phyloP scores from a whole-genome alignment of 2,113 vertebrate species.

The Colossoma macropomum region DNA sequence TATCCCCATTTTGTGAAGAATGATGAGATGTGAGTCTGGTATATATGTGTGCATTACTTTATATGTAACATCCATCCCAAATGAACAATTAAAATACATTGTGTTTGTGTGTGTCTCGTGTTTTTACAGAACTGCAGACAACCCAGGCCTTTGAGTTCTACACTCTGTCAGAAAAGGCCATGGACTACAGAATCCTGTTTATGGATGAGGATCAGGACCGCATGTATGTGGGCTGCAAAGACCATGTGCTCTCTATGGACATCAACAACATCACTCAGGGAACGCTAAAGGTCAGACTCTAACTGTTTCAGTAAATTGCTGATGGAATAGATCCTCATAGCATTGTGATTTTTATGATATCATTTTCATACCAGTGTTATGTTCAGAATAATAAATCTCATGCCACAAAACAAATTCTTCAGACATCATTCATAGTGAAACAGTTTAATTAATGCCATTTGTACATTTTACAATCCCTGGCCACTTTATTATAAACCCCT shows the following conservation, averaged over 20 bases:
- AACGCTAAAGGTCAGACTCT: constrained; percentile 85
- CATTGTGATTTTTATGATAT: no score
- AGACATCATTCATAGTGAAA: no score
- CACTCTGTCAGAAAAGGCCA: constrained; percentile 85
- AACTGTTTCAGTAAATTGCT: not conserved
- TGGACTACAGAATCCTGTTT: constrained; percentile 96
- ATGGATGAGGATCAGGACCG: constrained; percentile 99
- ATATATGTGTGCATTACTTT: not conserved
- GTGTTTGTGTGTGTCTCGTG: constrained; percentile 8
- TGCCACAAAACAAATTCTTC: no score
- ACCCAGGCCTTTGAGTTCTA: constrained; percentile 89
- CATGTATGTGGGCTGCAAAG: constrained; percentile 97
- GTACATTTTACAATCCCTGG: no score
- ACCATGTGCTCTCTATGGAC: constrained; percentile 95
- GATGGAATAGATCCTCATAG: no score
- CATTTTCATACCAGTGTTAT: no score
- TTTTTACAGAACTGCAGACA: constrained; percentile 86
- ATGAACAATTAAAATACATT: not conserved
- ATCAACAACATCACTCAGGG: constrained; percentile 96
- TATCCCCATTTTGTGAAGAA: no score
- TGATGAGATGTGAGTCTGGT: no score
- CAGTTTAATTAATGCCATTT: no score
- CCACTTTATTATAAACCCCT: not conserved
- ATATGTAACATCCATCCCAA: not conserved
- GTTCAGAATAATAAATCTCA: no score